These are phyloP conservation scores for Deilephila porcellus DNA, from an alignment of 2,888 invertebrate species.

Conservation along the genomic window DNA sequence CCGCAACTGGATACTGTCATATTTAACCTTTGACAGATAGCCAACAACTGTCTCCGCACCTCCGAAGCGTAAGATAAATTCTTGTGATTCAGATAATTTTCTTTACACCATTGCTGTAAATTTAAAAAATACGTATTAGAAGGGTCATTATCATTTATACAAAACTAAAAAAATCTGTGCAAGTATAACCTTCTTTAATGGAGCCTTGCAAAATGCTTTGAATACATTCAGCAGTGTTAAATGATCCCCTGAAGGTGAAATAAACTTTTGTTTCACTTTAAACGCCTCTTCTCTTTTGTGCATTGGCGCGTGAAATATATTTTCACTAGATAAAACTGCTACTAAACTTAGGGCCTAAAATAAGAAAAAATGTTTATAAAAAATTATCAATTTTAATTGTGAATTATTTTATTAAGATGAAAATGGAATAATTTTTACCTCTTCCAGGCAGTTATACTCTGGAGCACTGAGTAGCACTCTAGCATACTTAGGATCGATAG, in stretches of 20 bases:
- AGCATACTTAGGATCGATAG: constrained; percentile 95
- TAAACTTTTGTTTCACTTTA: constrained; percentile 91
- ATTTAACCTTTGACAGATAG: constrained; percentile 87
- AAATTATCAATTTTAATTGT: not conserved
- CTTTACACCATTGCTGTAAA: constrained; percentile 93
- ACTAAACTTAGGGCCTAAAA: constrained; percentile 91
- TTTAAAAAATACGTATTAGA: constrained; percentile 4
- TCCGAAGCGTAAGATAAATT: constrained; percentile 93
- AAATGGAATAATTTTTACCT: constrained; percentile 67
- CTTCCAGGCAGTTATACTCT: constrained; percentile 90
- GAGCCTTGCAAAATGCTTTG: constrained; percentile 89
- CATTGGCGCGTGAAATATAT: constrained; percentile 90
- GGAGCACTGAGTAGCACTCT: constrained; percentile 92
- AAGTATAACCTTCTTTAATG: constrained; percentile 85
- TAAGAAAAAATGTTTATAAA: constrained; percentile 21
- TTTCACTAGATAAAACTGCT: constrained; percentile 94
- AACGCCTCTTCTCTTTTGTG: constrained; percentile 91
- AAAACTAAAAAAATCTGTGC: not conserved
- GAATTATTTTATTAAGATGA: not conserved
- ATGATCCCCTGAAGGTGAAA: constrained; percentile 95
- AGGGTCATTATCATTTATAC: not conserved
- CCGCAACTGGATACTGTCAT: constrained; percentile 87
- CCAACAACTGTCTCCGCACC: constrained; percentile 91
- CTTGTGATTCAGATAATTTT: constrained; percentile 93
- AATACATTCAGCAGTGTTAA: constrained; percentile 95